Percentiles rank a stretch among this genome's conserved stretches.
These are phyloP conservation scores for Glomeris maerens DNA, from an alignment of 1,140 invertebrate species.

Conservation along the genomic window DNA sequence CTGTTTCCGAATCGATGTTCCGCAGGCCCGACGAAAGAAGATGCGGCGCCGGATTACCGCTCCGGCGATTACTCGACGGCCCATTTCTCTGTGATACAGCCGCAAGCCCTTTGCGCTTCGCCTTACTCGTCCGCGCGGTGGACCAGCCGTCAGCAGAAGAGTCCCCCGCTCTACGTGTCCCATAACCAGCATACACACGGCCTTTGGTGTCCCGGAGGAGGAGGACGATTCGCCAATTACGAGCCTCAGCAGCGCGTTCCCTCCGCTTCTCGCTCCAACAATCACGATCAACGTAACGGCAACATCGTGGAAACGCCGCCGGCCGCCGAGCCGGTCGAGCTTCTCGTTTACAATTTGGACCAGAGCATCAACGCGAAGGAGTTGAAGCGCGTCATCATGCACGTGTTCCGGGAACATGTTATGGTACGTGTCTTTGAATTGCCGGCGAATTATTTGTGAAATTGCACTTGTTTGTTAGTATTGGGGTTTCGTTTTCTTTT, in stretches of 20 bases:
- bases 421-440: too few species aligned
- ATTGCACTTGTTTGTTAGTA: neutral
- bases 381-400: conserved; percentile 48
- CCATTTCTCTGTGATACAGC: too few species aligned
- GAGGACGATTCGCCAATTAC: neutral
- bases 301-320: neutral
- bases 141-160: neutral
- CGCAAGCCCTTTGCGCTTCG: too few species aligned
- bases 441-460: conserved; percentile 8
- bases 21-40: too few species aligned
- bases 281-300: conserved; percentile 4
- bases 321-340: conserved; percentile 38
- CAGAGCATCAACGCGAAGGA: conserved; percentile 54
- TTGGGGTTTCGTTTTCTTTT: too few species aligned
- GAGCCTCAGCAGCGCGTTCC: neutral
- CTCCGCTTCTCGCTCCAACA: conserved; percentile 5
- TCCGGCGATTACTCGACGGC: too few species aligned
- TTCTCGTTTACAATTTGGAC: conserved; percentile 60
- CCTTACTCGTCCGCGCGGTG: too few species aligned
- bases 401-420: conserved; percentile 51
- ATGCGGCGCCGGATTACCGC: too few species aligned
- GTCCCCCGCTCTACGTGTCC: neutral
- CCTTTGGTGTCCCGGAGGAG: neutral
- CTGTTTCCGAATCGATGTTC: too few species aligned
- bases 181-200: neutral